A percentile compares a stretch with the other conserved stretches of the same genome.
phyloP scores from a whole-genome alignment of 1,140 invertebrate genomes.

The Thaumetopoea pityocampa region DNA sequence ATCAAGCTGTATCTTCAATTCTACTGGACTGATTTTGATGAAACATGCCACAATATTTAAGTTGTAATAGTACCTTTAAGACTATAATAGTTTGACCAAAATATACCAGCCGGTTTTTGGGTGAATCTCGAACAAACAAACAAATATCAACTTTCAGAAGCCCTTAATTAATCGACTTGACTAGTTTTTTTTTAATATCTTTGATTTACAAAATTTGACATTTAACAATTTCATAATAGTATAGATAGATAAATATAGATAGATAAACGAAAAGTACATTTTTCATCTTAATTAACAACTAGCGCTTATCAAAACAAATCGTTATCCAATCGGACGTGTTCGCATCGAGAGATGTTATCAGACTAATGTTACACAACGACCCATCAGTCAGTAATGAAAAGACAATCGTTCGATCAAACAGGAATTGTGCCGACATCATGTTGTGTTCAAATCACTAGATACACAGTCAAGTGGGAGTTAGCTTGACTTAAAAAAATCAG shows the following conservation, averaged over 20 bases:
- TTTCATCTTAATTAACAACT: constrained; percentile 45
- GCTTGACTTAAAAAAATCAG: constrained; percentile 7
- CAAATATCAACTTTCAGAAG: no score
- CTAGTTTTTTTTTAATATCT: no score
- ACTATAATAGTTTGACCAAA: no score
- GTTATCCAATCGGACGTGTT: constrained; percentile 34
- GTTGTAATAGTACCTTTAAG: no score
- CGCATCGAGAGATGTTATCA: constrained; percentile 43
- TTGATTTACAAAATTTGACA: no score
- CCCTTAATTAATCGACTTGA: no score
- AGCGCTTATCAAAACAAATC: constrained; percentile 31
- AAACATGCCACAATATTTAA: no score
- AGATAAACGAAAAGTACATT: constrained; percentile 22
- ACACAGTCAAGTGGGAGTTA: constrained; percentile 18
- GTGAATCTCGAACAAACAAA: no score
- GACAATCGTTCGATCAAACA: constrained; percentile 44
- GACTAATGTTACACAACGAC: constrained; percentile 54
- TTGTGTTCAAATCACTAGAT: constrained; percentile 11
- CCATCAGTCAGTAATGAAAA: constrained; percentile 41
- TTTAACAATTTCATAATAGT: no score
- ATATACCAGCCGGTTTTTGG: no score
- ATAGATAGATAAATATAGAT: constrained; percentile 5
- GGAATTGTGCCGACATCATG: constrained; percentile 22
- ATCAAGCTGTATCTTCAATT: no score
- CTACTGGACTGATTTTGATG: no score